Percentiles rank a stretch among this genome's conserved stretches.
Evolutionary conservation across 2,113 vertebrate genomes (phyloP).

Genomic region (Crocuta crocuta): DNA sequence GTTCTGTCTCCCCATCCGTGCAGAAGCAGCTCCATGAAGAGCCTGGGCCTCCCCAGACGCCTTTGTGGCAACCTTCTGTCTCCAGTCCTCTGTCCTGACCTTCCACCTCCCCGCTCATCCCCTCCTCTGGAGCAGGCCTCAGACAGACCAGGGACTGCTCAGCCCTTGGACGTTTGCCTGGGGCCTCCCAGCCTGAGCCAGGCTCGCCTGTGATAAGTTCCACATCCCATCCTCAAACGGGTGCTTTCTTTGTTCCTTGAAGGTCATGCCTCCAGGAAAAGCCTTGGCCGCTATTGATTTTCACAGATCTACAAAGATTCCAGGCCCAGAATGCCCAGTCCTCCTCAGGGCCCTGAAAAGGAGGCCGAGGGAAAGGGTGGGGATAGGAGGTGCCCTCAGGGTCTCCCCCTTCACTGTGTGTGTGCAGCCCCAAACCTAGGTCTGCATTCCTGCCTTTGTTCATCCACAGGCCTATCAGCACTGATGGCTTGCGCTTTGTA

Average conservation of each 20-base stretch:
- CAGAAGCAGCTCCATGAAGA: not conserved
- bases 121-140: not conserved
- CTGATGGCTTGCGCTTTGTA: not conserved
- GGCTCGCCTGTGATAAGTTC: not conserved
- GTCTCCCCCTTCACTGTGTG: not conserved
- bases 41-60: not conserved
- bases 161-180: not conserved
- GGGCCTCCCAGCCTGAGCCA: not conserved
- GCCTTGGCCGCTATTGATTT: not conserved
- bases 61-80: not conserved
- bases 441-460: not conserved
- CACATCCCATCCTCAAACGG: not conserved
- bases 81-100: not conserved
- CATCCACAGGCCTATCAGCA: not conserved
- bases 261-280: conserved; percentile 40
- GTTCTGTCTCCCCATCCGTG: not conserved
- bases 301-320: conserved; percentile 42
- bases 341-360: not conserved
- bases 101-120: not conserved
- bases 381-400: not conserved
- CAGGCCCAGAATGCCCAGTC: not conserved
- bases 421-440: not conserved
- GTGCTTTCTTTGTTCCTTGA: conserved; percentile 54
- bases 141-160: not conserved
- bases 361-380: not conserved